Base-by-base conservation (phyloP, 2,113 vertebrate species). In the Gambusia holbrooki region DNA sequence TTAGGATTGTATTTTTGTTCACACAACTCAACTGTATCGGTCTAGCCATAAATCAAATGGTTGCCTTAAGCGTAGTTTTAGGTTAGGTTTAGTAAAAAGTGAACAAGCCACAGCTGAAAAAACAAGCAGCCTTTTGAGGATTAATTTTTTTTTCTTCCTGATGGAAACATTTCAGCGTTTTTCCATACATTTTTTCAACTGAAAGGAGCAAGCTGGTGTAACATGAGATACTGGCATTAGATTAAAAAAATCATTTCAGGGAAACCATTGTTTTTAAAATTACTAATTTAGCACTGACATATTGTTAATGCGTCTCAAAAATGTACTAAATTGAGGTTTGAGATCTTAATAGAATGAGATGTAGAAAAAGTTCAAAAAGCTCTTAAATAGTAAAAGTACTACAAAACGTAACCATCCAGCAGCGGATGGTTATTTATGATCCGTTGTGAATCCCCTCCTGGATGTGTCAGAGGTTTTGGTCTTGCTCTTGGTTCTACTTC, bases 381-480 rank as follows among this genome's bases (percentile, higher is more conserved):
- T 35, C 33, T 35, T 35, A 35, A 17, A 25, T 29, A 9, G 25
- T 19, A n/a, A 71, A 10, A 71, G 32, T 71, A 32, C 13, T 19
- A 13, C 25, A 61, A 19, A 37, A 60, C 8, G 33, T 7, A 12
- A 19, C 68, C 68, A 27, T 28, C 11, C 22, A 70, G 12, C n/a
- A 60, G 17, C 1, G 67, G 35, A 29, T 22, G 27, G 17, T 66
- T 64, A 73, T 54, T 28, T 3, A 25, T 80, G 54, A 64, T 42
- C 85, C 62, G 67, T 71, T 37, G 3, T 27, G 19, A 25, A 27
- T 45, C 1, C 61, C 62, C 67, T 63, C 75, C 35, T 22, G 11
- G 54, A 27, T 51, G 28, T 30, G 60, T 69, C 69, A 79, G 40
- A 45, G 58, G 28, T 30, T 66, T 71, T 22, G 29, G 19, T 69